Percentiles rank a stretch among this genome's conserved stretches.
These are phyloP conservation scores for Saimiri boliviensis DNA, from an alignment of 2,113 vertebrate species.

Conservation along the genomic window DNA sequence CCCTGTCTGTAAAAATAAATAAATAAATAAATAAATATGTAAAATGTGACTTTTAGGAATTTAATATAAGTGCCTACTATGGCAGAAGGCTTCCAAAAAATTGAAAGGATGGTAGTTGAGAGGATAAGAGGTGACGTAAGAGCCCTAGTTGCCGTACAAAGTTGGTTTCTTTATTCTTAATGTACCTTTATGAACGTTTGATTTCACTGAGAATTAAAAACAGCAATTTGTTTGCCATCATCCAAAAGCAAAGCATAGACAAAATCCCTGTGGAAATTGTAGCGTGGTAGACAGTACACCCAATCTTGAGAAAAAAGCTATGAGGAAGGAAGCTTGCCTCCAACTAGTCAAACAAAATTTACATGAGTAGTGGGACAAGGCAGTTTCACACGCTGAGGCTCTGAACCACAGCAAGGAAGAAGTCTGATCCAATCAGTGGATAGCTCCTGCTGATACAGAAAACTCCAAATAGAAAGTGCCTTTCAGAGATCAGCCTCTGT, in stretches of 20 bases:
- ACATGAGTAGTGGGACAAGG: neutral
- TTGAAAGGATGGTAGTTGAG: neutral
- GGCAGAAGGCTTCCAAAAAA: neutral
- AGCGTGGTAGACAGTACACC: neutral
- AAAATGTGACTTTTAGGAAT: neutral
- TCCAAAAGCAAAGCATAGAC: neutral
- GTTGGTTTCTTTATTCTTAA: neutral
- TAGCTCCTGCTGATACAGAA: neutral
- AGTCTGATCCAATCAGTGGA: neutral
- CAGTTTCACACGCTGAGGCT: neutral
- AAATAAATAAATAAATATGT: neutral
- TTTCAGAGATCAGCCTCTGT: neutral
- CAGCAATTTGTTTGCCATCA: neutral
- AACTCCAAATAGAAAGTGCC: neutral
- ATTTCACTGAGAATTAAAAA: neutral
- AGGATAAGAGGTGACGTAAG: neutral
- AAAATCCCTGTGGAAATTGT: neutral
- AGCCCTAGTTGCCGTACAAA: neutral
- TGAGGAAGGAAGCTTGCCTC: neutral
- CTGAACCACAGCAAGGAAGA: slow-evolving; percentile 8
- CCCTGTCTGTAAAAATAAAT: neutral
- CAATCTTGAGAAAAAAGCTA: neutral
- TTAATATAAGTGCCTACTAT: neutral
- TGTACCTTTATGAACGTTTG: neutral
- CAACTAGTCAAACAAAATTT: neutral